Evolutionary conservation across 2,888 invertebrate genomes (phyloP).

Genomic region (Linnaemya vulpina): DNA sequence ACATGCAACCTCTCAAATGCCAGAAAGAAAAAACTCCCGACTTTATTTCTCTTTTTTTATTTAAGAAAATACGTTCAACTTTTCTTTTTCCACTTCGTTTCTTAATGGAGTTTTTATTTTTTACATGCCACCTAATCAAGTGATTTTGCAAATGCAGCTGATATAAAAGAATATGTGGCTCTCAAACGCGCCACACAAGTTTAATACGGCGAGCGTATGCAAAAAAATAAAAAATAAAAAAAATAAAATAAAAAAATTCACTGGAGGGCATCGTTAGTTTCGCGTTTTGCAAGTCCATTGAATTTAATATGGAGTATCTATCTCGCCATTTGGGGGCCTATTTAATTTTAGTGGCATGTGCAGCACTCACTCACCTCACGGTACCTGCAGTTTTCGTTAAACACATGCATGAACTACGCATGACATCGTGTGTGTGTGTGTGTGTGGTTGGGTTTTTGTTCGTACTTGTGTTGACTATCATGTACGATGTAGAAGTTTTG

Average conservation of each 20-base stretch:
- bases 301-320: slow-evolving; percentile 35
- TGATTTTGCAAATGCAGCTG: slow-evolving; percentile 76
- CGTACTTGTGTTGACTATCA: slow-evolving; percentile 35
- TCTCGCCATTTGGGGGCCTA: slow-evolving; percentile 24
- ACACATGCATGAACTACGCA: slow-evolving; percentile 58
- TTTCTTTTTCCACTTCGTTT: slow-evolving; percentile 26
- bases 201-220: slow-evolving; percentile 43
- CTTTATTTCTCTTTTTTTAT: slow-evolving; percentile 21
- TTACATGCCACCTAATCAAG: slow-evolving; percentile 75
- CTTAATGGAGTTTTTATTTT: background rate
- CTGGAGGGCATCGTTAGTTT: slow-evolving; percentile 63
- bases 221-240: too few species aligned
- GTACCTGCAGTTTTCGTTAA: slow-evolving; percentile 31
- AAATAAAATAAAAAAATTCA: slow-evolving; percentile 38
- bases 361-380: slow-evolving; percentile 19
- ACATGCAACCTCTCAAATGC: background rate
- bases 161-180: slow-evolving; percentile 30
- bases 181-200: slow-evolving; percentile 59
- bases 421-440: too few species aligned
- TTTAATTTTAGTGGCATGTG: slow-evolving; percentile 40
- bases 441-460: slow-evolving; percentile 2
- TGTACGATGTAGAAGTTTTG: slow-evolving; percentile 64
- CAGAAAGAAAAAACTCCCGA: slow-evolving; percentile 23
- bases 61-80: slow-evolving; percentile 36
- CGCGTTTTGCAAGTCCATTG: slow-evolving; percentile 40